Base-by-base conservation (phyloP, 2,113 vertebrate species). In the Dicaeum eximium region DNA sequence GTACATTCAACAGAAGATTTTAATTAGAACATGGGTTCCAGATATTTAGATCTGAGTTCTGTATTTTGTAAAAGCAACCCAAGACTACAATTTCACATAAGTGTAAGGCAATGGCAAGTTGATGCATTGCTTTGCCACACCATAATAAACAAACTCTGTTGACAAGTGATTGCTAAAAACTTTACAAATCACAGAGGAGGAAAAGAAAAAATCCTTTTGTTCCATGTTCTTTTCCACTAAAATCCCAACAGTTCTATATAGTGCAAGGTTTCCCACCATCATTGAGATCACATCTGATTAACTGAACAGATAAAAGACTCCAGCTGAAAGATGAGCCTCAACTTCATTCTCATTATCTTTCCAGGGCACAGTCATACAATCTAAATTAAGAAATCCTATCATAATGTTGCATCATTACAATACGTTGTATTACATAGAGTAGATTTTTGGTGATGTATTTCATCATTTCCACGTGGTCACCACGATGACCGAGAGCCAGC, bases 311-410 rank as follows among this genome's bases (percentile, higher is more conserved):
- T 15, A 73, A 21, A n/a, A 21, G 31, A 45, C 21, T 70, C 27
- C 31, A 67, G 53, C 0, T 66, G 62, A 80, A 65, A 92, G 60
- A 40, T 11, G 18, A 92, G 47, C 66, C 57, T 86, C 14, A 2
- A 21, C n/a, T 60, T 48, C 51, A 48, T 58, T 53, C 83, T 75
- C 74, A 31, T 53, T 47, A 90, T 16, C 48, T 57, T 66, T 62
- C 47, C 61, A 79, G 44, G 54, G 16, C 33, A 75, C 45, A 35
- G 47, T 54, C 82, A 90, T 6, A 45, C 22, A 71, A 58, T 3
- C 38, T 31, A 94, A 73, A 86, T 83, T 73, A 83, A 70, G 64
- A 93, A 92, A 86, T 45, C 31, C 33, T 44, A 20, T 23, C 60
- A 44, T 11, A 54, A 42, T 10, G 2, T 15, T 84, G 47, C 86